These are phyloP conservation scores for Denticeps clupeoides DNA, from an alignment of 2,797 vertebrate species.

Conservation along the genomic window DNA sequence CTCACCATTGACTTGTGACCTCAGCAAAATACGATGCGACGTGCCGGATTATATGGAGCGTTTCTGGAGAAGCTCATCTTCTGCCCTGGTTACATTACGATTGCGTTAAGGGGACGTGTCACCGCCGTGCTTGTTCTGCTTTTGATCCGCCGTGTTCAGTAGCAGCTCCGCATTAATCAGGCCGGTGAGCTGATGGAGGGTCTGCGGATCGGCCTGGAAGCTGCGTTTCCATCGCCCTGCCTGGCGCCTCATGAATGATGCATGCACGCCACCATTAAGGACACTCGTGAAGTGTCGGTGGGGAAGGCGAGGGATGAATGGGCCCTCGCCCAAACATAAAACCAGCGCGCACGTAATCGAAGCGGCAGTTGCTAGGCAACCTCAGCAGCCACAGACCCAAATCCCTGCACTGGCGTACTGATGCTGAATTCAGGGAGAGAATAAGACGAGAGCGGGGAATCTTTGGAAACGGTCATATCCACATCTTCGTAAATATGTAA, in stretches of 20 bases:
- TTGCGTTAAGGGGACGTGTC: no score
- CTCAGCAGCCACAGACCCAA: constrained; percentile 53
- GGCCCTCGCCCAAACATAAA: constrained; percentile 52
- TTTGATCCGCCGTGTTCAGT: no score
- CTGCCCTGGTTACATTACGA: no score
- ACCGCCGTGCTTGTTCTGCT: no score
- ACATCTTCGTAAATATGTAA: no score
- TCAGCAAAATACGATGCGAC: no score
- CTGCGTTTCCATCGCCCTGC: no score
- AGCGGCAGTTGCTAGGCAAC: constrained; percentile 69
- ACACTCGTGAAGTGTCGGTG: background rate
- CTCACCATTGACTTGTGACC: background rate
- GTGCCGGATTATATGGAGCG: background rate
- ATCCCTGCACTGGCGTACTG: constrained; percentile 53
- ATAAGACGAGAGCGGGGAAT: constrained; percentile 36
- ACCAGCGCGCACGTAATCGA: constrained; percentile 39
- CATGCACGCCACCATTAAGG: no score
- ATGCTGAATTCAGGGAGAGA: constrained; percentile 53
- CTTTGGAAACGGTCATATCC: constrained; percentile 33
- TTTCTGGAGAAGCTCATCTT: background rate
- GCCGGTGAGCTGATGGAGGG: no score
- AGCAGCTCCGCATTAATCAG: no score
- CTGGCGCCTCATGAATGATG: no score
- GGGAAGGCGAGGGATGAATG: constrained; percentile 24
- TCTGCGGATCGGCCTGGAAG: no score